Conservation (phyloP, 2,113 vertebrate genomes). For the Porphyrio hochstetteri region DNA sequence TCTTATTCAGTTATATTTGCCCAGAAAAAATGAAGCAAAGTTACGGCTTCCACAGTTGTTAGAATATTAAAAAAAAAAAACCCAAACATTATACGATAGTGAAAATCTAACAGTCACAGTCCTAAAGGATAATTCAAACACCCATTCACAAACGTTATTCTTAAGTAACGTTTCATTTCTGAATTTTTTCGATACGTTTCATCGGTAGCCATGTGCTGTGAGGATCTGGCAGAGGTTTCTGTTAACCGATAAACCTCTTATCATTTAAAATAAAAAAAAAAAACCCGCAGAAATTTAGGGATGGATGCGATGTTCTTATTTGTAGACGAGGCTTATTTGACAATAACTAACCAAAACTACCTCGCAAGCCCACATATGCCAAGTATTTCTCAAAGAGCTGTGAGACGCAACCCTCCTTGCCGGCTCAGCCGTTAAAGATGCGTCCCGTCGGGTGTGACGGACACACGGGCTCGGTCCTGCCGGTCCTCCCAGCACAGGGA, state of each 20-base stretch:
- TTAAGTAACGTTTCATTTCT: not conserved
- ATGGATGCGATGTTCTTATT: not conserved
- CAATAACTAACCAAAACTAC: not conserved
- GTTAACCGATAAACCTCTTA: not conserved
- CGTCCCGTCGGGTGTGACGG: rapidly evolving
- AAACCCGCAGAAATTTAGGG: not conserved
- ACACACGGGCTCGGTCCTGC: not conserved
- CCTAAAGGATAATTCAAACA: not conserved
- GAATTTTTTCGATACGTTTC: not conserved
- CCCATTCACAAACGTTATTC: not conserved
- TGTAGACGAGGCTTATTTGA: not conserved
- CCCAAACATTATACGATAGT: not conserved
- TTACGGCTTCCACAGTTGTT: rapidly evolving
- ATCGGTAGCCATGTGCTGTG: rapidly evolving
- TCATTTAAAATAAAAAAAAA: not conserved
- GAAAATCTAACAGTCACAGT: not conserved
- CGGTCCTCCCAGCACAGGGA: not conserved
- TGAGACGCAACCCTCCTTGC: not conserved
- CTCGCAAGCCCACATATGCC: not conserved
- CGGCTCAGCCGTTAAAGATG: not conserved
- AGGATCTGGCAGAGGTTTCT: not conserved
- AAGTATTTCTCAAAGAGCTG: not conserved
- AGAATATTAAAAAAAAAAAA: not conserved
- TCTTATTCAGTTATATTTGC: not conserved
- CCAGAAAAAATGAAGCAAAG: not conserved